Evolutionary conservation across 2,113 vertebrate species (phyloP), one percentile per base, ranked within the genome.

Genomic region (Centrocercus urophasianus): DNA sequence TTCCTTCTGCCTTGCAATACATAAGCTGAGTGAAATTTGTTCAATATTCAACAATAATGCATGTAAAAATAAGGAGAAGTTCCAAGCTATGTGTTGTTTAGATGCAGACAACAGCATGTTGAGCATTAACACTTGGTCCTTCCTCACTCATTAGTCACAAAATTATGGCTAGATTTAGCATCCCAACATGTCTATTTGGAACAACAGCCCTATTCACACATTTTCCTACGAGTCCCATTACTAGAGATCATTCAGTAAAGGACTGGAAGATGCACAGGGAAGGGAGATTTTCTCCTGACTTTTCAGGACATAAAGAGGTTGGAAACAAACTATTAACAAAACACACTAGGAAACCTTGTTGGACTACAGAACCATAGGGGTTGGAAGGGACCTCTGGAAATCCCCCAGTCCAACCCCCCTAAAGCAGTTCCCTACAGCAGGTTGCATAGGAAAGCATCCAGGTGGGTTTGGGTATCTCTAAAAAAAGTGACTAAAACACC

Each of bases 321-420:
- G 32, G 57, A 79, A 79, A 87, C 6, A 57, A 93, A 43, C 17
- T 27, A 5, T 1, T 28, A 30, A 75, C 4, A 38, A 38, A 72
- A 72, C 0, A 13, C 7, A 40, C 22, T 1, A n/a, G 32, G 45
- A 10, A 64, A 1, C 4, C 54, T 48, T 0, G 0, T n/a, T 61
- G 40, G 13, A 69, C 30, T 32, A 59, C 32, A 59, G 56, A 59
- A 59, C 56, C 10, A 6, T 11, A 32, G 56, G 56, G 30, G 56
- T 32, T 57, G 30, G 32, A 32, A 59, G 56, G 32, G 56, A 59
- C 11, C 56, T n/a, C 30, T 20, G 56, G 19, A 59, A 32, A 18
- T 59, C 56, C 56, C 30, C 19, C 32, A 59, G 32, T 32, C 56
- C 56, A 32, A 8, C 56, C 15, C 54, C 19, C 18, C 30, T 11